These are phyloP conservation scores for Babylonia areolata DNA, from an alignment of 1,140 invertebrate genomes.

Conservation along the genomic window DNA sequence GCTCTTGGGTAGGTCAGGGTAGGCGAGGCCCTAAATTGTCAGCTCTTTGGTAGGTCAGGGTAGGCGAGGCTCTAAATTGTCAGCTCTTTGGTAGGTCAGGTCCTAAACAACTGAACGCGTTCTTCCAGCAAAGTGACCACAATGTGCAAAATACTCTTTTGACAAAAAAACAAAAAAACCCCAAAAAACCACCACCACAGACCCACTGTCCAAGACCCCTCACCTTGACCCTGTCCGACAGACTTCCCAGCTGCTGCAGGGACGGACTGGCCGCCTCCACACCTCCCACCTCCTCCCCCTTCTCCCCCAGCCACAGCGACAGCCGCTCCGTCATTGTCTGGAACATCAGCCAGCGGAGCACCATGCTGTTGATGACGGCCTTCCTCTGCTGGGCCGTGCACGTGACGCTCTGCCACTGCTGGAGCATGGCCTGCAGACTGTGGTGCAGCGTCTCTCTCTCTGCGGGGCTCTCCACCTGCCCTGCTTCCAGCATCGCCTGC, in stretches of 20 bases:
- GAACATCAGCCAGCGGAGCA: slow-evolving; percentile 89
- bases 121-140: too few relatives aligned
- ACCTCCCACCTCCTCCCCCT: slow-evolving; percentile 82
- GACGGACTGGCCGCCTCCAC: slow-evolving; percentile 61
- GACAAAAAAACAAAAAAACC: too few relatives aligned
- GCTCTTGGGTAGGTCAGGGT: too few relatives aligned
- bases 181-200: too few relatives aligned
- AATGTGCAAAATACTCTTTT: too few relatives aligned
- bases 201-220: too few relatives aligned
- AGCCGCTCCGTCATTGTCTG: slow-evolving; percentile 84
- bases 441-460: slow-evolving; percentile 77
- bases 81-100: too few relatives aligned
- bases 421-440: slow-evolving; percentile 86
- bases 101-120: too few relatives aligned
- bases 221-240: slow-evolving; percentile 68
- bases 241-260: slow-evolving; percentile 63
- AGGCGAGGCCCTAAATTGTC: too few relatives aligned
- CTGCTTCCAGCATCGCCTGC: slow-evolving; percentile 67
- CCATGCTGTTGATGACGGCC: slow-evolving; percentile 81
- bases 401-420: slow-evolving; percentile 90
- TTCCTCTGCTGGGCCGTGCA: slow-evolving; percentile 88
- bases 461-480: slow-evolving; percentile 63
- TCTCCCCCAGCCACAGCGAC: slow-evolving; percentile 84
- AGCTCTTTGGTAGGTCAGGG: too few relatives aligned
- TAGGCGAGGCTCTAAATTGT: too few relatives aligned